Conservation (phyloP, 64 coral and sea anemone genomes). For the Pocillopora verrucosa region DNA sequence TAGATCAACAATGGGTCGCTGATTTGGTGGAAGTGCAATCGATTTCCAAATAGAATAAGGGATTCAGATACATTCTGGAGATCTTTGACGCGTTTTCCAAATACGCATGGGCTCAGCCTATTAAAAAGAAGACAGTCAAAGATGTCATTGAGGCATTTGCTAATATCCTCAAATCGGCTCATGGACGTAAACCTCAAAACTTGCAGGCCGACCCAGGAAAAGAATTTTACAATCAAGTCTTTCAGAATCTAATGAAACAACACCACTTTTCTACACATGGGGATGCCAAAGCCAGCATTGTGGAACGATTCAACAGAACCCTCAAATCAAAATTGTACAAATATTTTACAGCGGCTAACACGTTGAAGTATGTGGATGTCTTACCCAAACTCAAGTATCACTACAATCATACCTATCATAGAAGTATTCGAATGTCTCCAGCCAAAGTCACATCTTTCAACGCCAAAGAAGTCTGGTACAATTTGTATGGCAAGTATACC, state of each 20-base stretch:
- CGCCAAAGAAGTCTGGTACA: constrained; percentile 3
- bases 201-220: constrained; percentile 26
- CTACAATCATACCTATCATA: constrained; percentile 24
- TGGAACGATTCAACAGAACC: constrained; percentile 22
- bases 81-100: constrained; percentile 12
- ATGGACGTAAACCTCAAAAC: neutral
- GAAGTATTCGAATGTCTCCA: constrained; percentile 13
- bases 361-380: neutral
- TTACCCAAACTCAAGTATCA: neutral
- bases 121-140: constrained; percentile 9
- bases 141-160: neutral
- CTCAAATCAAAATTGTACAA: constrained; percentile 26
- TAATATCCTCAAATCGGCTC: neutral
- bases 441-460: neutral
- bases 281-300: constrained; percentile 23
- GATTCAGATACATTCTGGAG: neutral
- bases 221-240: constrained; percentile 1
- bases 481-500: neutral
- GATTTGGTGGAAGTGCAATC: constrained; percentile 19
- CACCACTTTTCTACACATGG: constrained; percentile 1
- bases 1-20: constrained; percentile 15
- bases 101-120: neutral
- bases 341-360: constrained; percentile 47
- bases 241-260: neutral
- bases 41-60: neutral